Percentiles rank a stretch among this genome's conserved stretches.
Evolutionary conservation across 2,888 invertebrate species (phyloP).

Genomic region (Cheilosia grossa): DNA sequence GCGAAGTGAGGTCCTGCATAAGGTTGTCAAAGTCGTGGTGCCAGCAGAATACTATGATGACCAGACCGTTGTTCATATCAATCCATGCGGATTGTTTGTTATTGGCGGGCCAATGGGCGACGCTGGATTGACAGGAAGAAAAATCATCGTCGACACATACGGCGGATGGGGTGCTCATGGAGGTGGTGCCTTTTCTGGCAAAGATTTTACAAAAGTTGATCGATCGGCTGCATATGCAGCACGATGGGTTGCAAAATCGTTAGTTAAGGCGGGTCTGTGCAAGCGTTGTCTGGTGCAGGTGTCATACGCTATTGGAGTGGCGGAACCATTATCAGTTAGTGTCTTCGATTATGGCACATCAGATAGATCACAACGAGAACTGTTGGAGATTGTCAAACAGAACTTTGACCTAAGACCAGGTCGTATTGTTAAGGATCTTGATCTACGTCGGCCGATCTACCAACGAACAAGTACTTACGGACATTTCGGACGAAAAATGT

Average conservation of each 20-base stretch:
- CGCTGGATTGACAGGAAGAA: conserved; percentile 97
- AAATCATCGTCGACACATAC: conserved; percentile 99
- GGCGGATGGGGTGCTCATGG: conserved; percentile 99
- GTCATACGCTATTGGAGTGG: conserved; percentile 98
- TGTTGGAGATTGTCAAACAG: conserved; percentile 91
- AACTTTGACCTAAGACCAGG: conserved; percentile 98
- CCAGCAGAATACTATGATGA: conserved; percentile 93
- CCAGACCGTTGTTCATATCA: conserved; percentile 94
- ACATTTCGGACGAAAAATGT: conserved; percentile 97
- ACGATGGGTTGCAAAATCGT: conserved; percentile 98
- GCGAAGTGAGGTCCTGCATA: conserved; percentile 90
- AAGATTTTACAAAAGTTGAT: conserved; percentile 97
- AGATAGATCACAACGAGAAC: conserved; percentile 90
- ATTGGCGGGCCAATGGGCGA: conserved; percentile 98
- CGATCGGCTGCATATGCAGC: conserved; percentile 98
- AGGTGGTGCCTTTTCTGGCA: conserved; percentile 98
- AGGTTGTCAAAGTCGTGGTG: conserved; percentile 94
- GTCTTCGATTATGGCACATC: conserved; percentile 98
- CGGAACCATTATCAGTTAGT: conserved; percentile 96
- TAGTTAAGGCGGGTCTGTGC: conserved; percentile 95
- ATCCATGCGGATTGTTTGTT: conserved; percentile 96
- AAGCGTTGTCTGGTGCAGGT: conserved; percentile 97
- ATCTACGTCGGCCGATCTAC: conserved; percentile 95
- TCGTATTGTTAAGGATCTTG: conserved; percentile 95
- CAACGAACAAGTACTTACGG: conserved; percentile 97